phyloP scores from a whole-genome alignment of 2,797 vertebrate genomes.

The Cyprinella venusta region DNA sequence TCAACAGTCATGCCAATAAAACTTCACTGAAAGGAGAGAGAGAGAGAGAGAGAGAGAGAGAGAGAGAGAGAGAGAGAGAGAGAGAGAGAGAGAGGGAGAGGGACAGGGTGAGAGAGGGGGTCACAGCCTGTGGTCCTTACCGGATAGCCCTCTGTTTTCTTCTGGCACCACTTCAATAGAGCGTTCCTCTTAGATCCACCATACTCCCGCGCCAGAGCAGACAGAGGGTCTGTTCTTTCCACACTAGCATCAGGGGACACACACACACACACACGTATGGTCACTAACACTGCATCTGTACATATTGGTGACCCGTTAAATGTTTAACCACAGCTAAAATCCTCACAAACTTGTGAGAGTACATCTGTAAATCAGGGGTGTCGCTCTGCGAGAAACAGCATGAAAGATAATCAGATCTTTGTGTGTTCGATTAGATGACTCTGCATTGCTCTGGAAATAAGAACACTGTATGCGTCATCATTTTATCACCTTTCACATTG shows the following conservation, averaged over 20 bases:
- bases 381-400: constrained; percentile 2
- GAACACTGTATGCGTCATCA: background rate
- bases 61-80: background rate
- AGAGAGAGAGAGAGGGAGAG: background rate
- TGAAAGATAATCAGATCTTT: constrained; percentile 32
- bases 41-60: constrained; percentile 4
- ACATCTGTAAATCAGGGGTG: background rate
- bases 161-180: constrained; percentile 98
- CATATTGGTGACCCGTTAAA: background rate
- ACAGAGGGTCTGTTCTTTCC: constrained; percentile 96
- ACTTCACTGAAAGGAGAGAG: background rate
- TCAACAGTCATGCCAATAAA: constrained; percentile 25
- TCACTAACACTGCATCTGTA: constrained; percentile 51
- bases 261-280: constrained; percentile 55
- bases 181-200: constrained; percentile 98
- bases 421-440: constrained; percentile 33
- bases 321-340: constrained; percentile 24
- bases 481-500: constrained; percentile 7
- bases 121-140: constrained; percentile 79
- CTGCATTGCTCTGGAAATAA: constrained; percentile 44
- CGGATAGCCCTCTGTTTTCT: constrained; percentile 96
- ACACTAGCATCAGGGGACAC: constrained; percentile 82
- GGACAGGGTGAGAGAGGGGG: constrained; percentile 38
- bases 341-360: constrained; percentile 11
- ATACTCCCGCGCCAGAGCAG: constrained; percentile 92